A percentile compares a stretch with the other conserved stretches of the same genome.
phyloP scores from a whole-genome alignment of 2,797 vertebrate species.

The Neosalanx taihuensis region DNA sequence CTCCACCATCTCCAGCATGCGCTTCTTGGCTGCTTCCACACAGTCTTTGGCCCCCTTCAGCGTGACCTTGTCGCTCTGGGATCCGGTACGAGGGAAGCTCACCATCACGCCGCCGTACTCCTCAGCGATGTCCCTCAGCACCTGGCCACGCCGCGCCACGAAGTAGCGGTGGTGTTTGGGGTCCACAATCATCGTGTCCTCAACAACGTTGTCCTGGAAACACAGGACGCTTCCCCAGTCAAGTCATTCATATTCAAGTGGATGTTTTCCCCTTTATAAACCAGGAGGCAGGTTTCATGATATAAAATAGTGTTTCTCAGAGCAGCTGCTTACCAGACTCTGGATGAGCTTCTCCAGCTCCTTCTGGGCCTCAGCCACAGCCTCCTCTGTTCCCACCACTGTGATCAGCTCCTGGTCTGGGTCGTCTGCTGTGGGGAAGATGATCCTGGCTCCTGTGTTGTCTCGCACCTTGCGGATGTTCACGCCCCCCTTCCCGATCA shows the following conservation, averaged over 20 bases:
- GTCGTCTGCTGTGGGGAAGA: conserved; percentile 91
- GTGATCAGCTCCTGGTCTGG: conserved; percentile 97
- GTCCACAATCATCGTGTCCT: conserved; percentile 90
- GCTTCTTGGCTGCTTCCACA: conserved; percentile 95
- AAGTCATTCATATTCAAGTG: neutral
- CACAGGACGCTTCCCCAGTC: neutral
- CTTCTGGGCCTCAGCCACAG: conserved; percentile 90
- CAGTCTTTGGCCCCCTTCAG: conserved; percentile 98
- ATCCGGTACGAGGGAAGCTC: conserved; percentile 91
- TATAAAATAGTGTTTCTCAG: too few species aligned
- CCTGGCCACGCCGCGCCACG: conserved; percentile 91
- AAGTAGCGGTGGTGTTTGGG: conserved; percentile 96
- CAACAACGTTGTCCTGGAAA: conserved; percentile 90
- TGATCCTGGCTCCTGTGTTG: conserved; percentile 92
- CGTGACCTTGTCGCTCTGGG: conserved; percentile 90
- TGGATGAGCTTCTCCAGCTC: conserved; percentile 93
- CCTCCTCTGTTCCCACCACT: conserved; percentile 93
- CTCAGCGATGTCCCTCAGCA: conserved; percentile 91
- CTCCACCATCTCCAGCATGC: conserved; percentile 93
- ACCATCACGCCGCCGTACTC: conserved; percentile 97
- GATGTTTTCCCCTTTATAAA: too few species aligned
- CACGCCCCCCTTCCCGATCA: conserved; percentile 94
- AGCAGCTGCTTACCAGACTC: conserved; percentile 77
- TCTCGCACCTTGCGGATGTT: conserved; percentile 98
- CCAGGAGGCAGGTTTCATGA: too few species aligned